These are phyloP conservation scores for Agrochola circellaris DNA, from an alignment of 2,888 invertebrate genomes.

Conservation along the genomic window DNA sequence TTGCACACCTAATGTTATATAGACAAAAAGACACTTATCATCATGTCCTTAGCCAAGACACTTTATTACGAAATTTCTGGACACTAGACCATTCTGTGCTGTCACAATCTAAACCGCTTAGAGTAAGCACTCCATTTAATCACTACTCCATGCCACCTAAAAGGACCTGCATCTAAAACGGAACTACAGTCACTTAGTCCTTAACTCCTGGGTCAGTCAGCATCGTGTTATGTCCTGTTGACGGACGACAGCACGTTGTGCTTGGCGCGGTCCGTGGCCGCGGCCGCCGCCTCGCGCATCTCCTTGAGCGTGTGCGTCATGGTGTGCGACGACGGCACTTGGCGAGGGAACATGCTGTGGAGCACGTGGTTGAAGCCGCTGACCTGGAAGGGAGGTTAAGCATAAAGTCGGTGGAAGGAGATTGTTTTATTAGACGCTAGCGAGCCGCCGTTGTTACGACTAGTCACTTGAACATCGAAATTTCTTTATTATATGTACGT, in stretches of 20 bases:
- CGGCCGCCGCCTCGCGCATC: constrained; percentile 95
- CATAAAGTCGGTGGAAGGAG: neutral
- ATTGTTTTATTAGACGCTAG: neutral
- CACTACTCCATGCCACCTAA: neutral
- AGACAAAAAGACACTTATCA: neutral
- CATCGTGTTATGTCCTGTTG: constrained; percentile 82
- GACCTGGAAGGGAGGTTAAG: constrained; percentile 79
- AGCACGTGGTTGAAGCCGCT: constrained; percentile 96
- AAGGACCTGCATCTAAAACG: neutral
- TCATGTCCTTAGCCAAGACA: neutral
- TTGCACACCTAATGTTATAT: too few relatives aligned
- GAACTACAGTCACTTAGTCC: constrained; percentile 33
- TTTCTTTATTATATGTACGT: too few relatives aligned
- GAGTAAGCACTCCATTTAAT: constrained; percentile 42
- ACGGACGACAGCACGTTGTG: constrained; percentile 89
- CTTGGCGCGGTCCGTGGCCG: constrained; percentile 95
- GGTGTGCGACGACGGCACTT: constrained; percentile 61
- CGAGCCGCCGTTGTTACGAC: too few relatives aligned
- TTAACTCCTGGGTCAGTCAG: constrained; percentile 44
- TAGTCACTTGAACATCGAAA: too few relatives aligned
- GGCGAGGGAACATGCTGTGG: constrained; percentile 92
- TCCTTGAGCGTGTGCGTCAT: constrained; percentile 85
- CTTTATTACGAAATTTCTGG: neutral
- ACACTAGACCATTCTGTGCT: constrained; percentile 3
- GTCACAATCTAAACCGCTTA: neutral